Evolutionary conservation across 2,888 invertebrate species (phyloP).

Genomic region (Dicyrtomina minuta): DNA sequence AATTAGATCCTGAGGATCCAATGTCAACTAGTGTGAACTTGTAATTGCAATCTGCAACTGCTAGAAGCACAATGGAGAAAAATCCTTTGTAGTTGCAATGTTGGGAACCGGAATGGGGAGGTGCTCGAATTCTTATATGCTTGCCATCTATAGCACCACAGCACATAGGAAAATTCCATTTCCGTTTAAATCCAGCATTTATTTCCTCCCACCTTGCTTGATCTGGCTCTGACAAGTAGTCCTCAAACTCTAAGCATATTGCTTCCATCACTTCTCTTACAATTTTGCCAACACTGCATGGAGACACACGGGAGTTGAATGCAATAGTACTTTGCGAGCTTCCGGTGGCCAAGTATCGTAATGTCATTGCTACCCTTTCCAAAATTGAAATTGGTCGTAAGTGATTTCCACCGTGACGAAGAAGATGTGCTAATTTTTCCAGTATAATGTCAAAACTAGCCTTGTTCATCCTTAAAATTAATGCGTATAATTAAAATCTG

Average conservation of each 20-base stretch:
- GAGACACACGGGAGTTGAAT: constrained; percentile 13
- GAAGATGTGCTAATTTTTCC: not conserved
- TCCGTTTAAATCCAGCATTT: constrained; percentile 24
- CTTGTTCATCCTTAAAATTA: constrained; percentile 34
- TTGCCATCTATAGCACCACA: constrained; percentile 50
- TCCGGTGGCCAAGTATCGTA: constrained; percentile 15
- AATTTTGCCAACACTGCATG: constrained; percentile 18
- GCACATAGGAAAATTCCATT: constrained; percentile 42
- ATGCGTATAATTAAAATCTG: too few relatives aligned
- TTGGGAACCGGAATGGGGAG: constrained; percentile 40
- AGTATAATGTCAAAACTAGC: constrained; percentile 12
- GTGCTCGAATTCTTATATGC: constrained; percentile 45
- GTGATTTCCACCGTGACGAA: constrained; percentile 7
- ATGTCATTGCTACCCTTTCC: not conserved
- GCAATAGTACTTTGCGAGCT: constrained; percentile 16
- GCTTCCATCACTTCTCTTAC: constrained; percentile 18
- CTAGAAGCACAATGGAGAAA: constrained; percentile 36
- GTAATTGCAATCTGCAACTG: constrained; percentile 30
- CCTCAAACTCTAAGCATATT: not conserved
- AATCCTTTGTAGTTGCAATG: constrained; percentile 48
- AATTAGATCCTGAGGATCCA: constrained; percentile 33
- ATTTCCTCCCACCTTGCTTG: not conserved
- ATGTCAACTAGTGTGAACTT: constrained; percentile 38
- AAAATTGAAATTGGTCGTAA: not conserved
- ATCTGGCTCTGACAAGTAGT: not conserved